These are phyloP conservation scores for Sylvilagus bachmani DNA, from an alignment of 2,113 vertebrate genomes.

Conservation along the genomic window DNA sequence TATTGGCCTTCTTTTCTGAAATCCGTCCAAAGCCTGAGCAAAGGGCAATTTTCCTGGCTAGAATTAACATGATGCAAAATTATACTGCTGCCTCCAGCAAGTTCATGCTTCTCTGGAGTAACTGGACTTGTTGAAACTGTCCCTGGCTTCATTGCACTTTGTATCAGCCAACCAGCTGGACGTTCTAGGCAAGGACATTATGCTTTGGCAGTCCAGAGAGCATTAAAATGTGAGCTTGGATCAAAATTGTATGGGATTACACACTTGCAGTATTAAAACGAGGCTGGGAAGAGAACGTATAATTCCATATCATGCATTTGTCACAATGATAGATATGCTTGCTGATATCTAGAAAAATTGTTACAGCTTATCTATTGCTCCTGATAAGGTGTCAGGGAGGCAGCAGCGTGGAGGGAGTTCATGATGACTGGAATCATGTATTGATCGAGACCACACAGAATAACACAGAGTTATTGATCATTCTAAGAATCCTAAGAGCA, in stretches of 20 bases:
- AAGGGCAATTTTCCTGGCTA: constrained; percentile 71
- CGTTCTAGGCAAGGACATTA: background rate
- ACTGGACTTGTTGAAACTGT: background rate
- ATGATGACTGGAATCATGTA: constrained; percentile 64
- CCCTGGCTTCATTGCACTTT: background rate
- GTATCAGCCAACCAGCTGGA: constrained; percentile 2
- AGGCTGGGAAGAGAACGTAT: background rate
- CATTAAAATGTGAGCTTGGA: background rate
- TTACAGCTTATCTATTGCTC: constrained; percentile 59
- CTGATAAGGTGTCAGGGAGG: constrained; percentile 63
- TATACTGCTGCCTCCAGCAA: constrained; percentile 40
- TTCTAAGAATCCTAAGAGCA: constrained; percentile 28
- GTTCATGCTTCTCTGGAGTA: background rate
- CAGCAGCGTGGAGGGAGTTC: constrained; percentile 15
- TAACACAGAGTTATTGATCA: constrained; percentile 39
- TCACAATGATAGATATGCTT: constrained; percentile 60
- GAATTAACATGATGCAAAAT: constrained; percentile 58
- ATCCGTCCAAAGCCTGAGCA: constrained; percentile 66
- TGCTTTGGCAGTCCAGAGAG: background rate
- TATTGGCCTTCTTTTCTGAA: constrained; percentile 63
- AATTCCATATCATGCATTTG: constrained; percentile 18
- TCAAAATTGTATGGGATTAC: background rate
- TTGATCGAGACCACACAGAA: constrained; percentile 61
- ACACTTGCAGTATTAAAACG: background rate
- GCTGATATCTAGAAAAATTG: constrained; percentile 49